phyloP scores from a whole-genome alignment of 1,140 invertebrate species.

The Euwallacea similis region DNA sequence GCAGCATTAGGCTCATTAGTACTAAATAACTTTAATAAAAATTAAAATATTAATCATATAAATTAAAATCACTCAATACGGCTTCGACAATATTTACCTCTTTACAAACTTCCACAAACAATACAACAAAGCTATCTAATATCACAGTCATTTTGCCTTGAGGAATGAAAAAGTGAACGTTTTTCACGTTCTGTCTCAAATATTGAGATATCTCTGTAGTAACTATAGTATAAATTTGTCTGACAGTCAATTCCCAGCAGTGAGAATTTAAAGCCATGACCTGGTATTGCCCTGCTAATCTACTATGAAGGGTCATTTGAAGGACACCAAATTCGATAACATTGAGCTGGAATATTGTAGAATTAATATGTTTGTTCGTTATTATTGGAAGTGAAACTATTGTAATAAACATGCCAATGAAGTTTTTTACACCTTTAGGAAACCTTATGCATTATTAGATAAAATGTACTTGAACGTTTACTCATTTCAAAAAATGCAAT shows the following conservation, averaged over 20 bases:
- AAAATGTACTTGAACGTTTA: not conserved
- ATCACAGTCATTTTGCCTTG: slow-evolving; percentile 29
- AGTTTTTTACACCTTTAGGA: not conserved
- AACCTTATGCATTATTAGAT: not conserved
- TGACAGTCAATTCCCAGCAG: slow-evolving; percentile 43
- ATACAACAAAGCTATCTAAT: slow-evolving; percentile 36
- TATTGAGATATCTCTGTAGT: slow-evolving; percentile 38
- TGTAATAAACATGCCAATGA: no score
- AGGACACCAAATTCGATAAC: slow-evolving; percentile 47
- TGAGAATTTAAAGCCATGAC: slow-evolving; percentile 44
- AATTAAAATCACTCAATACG: no score
- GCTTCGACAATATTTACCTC: slow-evolving; percentile 39
- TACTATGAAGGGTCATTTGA: slow-evolving; percentile 48
- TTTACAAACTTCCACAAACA: slow-evolving; percentile 46
- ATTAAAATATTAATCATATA: no score
- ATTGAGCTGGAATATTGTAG: slow-evolving; percentile 35
- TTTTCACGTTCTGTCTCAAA: slow-evolving; percentile 32
- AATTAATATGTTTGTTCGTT: not conserved
- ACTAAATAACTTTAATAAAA: slow-evolving; percentile 32
- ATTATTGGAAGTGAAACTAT: no score
- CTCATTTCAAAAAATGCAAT: slow-evolving; percentile 8
- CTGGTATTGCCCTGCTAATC: slow-evolving; percentile 31
- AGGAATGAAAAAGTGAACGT: slow-evolving; percentile 36
- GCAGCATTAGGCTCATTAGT: not conserved
- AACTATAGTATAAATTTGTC: slow-evolving; percentile 41